Percentiles rank a stretch among this genome's conserved stretches.
Conservation (phyloP, 2,113 vertebrate genomes). For the Furnarius figulus region DNA sequence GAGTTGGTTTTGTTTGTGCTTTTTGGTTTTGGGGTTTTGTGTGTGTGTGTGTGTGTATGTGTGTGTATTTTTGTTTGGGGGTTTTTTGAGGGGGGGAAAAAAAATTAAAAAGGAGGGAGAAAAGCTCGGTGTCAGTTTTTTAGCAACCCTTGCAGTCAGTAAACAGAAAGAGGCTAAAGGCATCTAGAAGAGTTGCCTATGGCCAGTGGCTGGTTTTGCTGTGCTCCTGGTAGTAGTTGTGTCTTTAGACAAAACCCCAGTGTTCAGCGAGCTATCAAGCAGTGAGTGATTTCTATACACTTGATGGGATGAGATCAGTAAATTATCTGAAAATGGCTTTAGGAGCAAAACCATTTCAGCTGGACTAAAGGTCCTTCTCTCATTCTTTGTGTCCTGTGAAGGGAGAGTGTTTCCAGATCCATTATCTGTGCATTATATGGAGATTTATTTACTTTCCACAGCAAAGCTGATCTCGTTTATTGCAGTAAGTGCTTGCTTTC, state of each 20-base stretch:
- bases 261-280: not conserved
- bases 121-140: slow-evolving; percentile 29
- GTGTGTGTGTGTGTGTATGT: no score
- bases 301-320: slow-evolving; percentile 29
- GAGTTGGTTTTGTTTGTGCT: not conserved
- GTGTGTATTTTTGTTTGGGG: not conserved
- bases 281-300: not conserved
- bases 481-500: slow-evolving; percentile 18
- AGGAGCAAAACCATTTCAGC: not conserved
- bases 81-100: accelerated
- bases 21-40: not conserved
- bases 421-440: not conserved
- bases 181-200: not conserved
- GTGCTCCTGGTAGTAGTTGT: not conserved
- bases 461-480: not conserved
- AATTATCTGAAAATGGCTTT: not conserved
- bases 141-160: not conserved
- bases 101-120: accelerated
- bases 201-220: not conserved
- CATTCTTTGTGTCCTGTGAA: not conserved
- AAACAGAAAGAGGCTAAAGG: not conserved
- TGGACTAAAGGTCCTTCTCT: not conserved
- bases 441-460: not conserved
- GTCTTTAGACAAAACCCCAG: not conserved
- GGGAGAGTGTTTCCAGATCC: not conserved